Conservation (phyloP, 2,888 invertebrate genomes). For the Ecliptopera silaceata region DNA sequence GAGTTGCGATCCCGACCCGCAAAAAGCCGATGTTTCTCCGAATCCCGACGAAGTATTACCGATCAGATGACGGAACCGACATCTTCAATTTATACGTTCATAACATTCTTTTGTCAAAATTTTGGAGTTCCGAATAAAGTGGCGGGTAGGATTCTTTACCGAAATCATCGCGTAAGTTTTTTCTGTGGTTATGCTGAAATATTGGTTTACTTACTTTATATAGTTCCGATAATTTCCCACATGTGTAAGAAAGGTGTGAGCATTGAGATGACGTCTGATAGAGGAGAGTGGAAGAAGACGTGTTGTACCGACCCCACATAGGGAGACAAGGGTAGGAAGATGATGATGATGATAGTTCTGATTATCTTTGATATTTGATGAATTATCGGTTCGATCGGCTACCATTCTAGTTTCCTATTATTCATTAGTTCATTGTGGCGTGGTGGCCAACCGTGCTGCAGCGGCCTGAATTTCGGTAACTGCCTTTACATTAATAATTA, state of each 20-base stretch:
- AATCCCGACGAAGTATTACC: constrained; percentile 61
- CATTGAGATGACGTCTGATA: too few relatives aligned
- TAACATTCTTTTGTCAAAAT: constrained; percentile 82
- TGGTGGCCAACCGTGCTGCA: constrained; percentile 56
- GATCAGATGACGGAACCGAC: constrained; percentile 59
- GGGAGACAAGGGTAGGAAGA: too few relatives aligned
- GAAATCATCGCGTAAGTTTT: constrained; percentile 68
- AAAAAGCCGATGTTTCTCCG: constrained; percentile 75
- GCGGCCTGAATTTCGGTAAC: constrained; percentile 79
- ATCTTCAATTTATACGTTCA: constrained; percentile 78
- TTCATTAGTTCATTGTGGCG: constrained; percentile 75
- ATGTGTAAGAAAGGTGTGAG: too few relatives aligned
- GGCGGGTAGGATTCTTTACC: constrained; percentile 68
- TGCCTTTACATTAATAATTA: constrained; percentile 80
- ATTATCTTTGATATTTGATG: too few relatives aligned
- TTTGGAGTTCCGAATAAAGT: constrained; percentile 68
- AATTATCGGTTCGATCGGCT: constrained; percentile 74
- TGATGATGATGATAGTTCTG: too few relatives aligned
- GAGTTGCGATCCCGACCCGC: constrained; percentile 60
- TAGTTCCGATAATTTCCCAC: too few relatives aligned
- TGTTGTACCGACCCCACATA: too few relatives aligned
- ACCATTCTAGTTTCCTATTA: constrained; percentile 73
- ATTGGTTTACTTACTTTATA: too few relatives aligned
- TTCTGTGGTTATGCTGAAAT: constrained; percentile 60
- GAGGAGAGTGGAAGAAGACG: too few relatives aligned